These are phyloP conservation scores for Potamarius usumacintae DNA, from an alignment of 2,113 vertebrate genomes.

Conservation along the genomic window DNA sequence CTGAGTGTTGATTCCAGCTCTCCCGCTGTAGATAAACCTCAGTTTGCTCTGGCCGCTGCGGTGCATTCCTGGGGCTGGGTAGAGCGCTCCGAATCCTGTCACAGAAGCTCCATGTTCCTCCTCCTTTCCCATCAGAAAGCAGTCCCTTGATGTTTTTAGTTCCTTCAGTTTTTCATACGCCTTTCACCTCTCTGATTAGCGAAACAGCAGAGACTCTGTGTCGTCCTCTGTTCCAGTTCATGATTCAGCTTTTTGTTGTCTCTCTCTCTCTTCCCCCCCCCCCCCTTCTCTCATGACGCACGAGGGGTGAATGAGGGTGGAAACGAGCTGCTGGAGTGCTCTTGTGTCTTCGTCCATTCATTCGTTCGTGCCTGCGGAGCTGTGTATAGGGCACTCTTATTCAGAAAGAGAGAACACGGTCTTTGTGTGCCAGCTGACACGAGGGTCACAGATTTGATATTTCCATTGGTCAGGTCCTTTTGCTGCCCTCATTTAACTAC, in stretches of 20 bases:
- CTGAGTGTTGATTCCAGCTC: slow-evolving; percentile 49
- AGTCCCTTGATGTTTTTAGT: not conserved
- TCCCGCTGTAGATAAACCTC: slow-evolving; percentile 54
- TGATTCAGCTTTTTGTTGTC: slow-evolving; percentile 24
- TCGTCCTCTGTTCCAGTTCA: slow-evolving; percentile 17
- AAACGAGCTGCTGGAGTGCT: slow-evolving; percentile 33
- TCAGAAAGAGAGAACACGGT: slow-evolving; percentile 19
- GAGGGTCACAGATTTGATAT: slow-evolving; percentile 22
- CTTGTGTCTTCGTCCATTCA: slow-evolving; percentile 35
- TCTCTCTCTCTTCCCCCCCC: not conserved
- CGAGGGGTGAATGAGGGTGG: slow-evolving; percentile 29
- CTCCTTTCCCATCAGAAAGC: not conserved
- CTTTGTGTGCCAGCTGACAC: slow-evolving; percentile 32
- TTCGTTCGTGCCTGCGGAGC: not conserved
- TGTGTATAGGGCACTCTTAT: slow-evolving; percentile 3
- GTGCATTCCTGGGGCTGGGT: slow-evolving; percentile 38
- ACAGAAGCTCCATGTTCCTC: slow-evolving; percentile 7
- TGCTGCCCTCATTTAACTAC: slow-evolving; percentile 16
- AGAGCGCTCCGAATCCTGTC: not conserved
- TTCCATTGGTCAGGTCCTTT: slow-evolving; percentile 10
- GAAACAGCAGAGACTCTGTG: slow-evolving; percentile 13
- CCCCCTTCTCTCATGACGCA: slow-evolving; percentile 12
- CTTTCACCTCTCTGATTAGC: slow-evolving; percentile 17
- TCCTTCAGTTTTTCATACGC: not conserved
- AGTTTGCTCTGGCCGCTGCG: slow-evolving; percentile 55